Base-by-base conservation (phyloP, 2,888 invertebrate species). In the Hydriomena furcata region DNA sequence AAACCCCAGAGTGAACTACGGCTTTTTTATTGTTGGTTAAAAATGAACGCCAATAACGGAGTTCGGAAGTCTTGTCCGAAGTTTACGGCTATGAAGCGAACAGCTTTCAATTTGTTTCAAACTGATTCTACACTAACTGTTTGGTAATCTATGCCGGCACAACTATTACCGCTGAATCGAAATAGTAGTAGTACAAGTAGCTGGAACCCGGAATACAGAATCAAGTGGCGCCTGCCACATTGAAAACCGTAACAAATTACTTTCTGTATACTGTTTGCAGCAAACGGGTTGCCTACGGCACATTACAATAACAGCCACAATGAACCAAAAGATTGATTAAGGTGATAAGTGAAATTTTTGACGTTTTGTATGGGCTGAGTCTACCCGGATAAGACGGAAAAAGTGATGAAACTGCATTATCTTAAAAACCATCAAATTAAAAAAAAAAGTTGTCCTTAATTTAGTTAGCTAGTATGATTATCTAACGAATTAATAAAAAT, bases 41-140 rank as follows among this genome's bases (percentile, higher is more conserved):
- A 82, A 84, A 83, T 80, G 73, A 72, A 82, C 69, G 65, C 60
- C 59, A 61, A 69, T 79, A 79, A 76, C 73, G 71, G 72, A 71
- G 72, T 72, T 60, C 65, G 36, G 72, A 73, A 76, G 73, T 74
- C 71, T 71, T 55, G 68, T 63, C 65, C 64, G 59, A 82, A 83
- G 70, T 83, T 84, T 81, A 79, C 73, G 75, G 76, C 73, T 76
- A 71, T 73, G 71, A 67, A 78, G 69, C 73, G 68, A 82, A 76
- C 67, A 64, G 71, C 73, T 75, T 75, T 75, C 76, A 70, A 79
- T 82, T 81, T 82, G 81, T 81, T 82, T 72, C 70, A 71, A 70
- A 71, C 72, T 73, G 77, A 78, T 77, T 76, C 75, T 61, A 66
- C 56, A 52, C 65, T 32, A 17, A 43, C 32, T 52, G 24, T 11